Conservation (phyloP, 2,888 invertebrate genomes). For the Seladonia tumulorum region DNA sequence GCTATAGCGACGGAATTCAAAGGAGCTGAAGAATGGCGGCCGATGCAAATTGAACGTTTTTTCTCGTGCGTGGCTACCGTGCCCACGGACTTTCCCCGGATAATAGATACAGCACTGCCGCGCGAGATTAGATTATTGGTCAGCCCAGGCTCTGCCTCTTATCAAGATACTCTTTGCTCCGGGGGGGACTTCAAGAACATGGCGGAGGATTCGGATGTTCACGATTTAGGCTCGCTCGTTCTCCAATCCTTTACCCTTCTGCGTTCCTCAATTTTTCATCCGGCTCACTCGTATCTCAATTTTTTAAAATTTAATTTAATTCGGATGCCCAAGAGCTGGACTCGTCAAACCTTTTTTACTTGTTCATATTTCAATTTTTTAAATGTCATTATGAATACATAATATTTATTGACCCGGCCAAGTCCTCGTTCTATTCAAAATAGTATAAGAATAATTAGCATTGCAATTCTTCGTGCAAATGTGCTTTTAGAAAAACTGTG, state of each 20-base stretch:
- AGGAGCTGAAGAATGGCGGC: constrained; percentile 81
- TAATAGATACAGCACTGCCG: constrained; percentile 36
- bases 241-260: too few relatives aligned
- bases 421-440: neutral
- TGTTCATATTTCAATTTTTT: too few relatives aligned
- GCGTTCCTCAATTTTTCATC: neutral
- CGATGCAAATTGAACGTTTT: constrained; percentile 80
- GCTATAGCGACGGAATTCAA: constrained; percentile 82
- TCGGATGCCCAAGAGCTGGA: neutral
- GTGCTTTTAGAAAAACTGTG: too few relatives aligned
- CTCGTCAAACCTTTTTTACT: neutral
- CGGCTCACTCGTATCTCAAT: neutral
- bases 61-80: constrained; percentile 51
- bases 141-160: neutral
- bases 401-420: too few relatives aligned
- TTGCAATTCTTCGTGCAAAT: too few relatives aligned
- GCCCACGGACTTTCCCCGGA: constrained; percentile 57
- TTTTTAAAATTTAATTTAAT: too few relatives aligned
- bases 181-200: neutral
- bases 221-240: neutral
- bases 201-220: neutral
- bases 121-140: constrained; percentile 24
- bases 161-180: neutral
- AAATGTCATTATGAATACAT: too few relatives aligned
- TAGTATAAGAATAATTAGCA: too few relatives aligned